Evolutionary conservation across 2,888 invertebrate species (phyloP), one percentile per base, ranked within the genome.

Genomic region (Pyrgus malvae): DNA sequence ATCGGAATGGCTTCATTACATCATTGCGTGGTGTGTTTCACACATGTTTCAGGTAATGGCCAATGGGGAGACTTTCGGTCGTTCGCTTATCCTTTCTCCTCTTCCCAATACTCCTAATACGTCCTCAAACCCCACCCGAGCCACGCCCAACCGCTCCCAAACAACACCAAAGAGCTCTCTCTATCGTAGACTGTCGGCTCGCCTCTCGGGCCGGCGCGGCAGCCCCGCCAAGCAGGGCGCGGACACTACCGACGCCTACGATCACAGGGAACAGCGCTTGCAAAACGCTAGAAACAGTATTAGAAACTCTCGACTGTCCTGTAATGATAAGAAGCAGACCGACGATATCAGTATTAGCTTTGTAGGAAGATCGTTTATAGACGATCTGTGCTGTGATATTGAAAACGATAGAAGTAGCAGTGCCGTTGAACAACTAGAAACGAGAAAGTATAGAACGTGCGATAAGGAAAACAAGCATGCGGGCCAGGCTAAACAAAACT

Each of bases 21-120:
- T 90, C 89, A 90, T 89, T 88, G 89, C 89, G 89, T 90, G 88
- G 90, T 89, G 89, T 89, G 89, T 89, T 87, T 91, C 91, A 88
- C 90, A 83, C 92, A 90, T 90, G 91, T 93, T 93, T 91, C 93
- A 93, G 93, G 93, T 93, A 80, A 91, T 92, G 92, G 93, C 93
- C 88, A 92, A 92, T 86, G 91, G 91, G 83, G 92, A 92, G 90
- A 91, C 91, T 89, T 93, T 91, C 91, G 91, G 91, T 87, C 89
- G 90, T 90, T 91, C 91, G 91, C 91, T 89, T 91, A 90, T 91
- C 91, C 90, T 88, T 60, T 90, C 90, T 60, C 87, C 89, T 59
- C 85, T 74, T 65, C 80, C 81, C 55, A 88, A 71, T 76, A 90
- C 81, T 56, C 81, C 89, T 58, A 82, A 74, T 70, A 74, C 78